Base-by-base conservation (phyloP, 2,113 vertebrate genomes). In the Puffinus mauretanicus region DNA sequence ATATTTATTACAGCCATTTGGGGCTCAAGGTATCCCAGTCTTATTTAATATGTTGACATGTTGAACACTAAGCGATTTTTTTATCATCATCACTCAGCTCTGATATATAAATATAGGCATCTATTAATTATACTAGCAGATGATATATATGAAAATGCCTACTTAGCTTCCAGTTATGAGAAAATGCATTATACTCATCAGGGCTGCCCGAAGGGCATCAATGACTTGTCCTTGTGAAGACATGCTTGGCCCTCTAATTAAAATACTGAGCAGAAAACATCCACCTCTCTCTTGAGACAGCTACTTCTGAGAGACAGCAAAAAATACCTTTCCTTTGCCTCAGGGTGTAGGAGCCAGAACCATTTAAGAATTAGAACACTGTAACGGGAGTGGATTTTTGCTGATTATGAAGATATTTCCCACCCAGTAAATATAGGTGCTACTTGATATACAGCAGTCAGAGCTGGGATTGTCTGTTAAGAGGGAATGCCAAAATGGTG, bases 1-100 rank as follows among this genome's bases (percentile, higher is more conserved):
- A 79, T 89, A 94, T 97, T 95, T 95, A 94, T 94, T 93, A 65
- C 65, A 91, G 88, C 25, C 69, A 85, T 92, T 65, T 69, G 83
- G 34, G 66, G 6, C 65, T 94, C 49, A 94, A 61, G 44, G 34
- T 85, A 84, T 82, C n/a, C 6, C 18, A 92, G 27, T 38, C 55
- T 84, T 95, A 78, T 93, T 96, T 87, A 92, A 94, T 69, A 90
- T 54, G 81, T 90, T 88, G 86, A 91, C 72, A 52, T 52, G 52
- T 52, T 91, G 57, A 87, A 82, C 69, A 64, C 52, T 81, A 76
- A 88, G 51, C 0, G 7, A n/a, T 55, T 79, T 94, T 96, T 94
- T 86, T 90, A 77, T 91, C 44, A 82, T 81, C 83, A 79, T 67
- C 88, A 49, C 58, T 96, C 83, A 94, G 44, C 54, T 79, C 83